Evolutionary conservation across 2,888 invertebrate genomes (phyloP), one percentile per base, ranked within the genome.

Genomic region (Fragum fragum): DNA sequence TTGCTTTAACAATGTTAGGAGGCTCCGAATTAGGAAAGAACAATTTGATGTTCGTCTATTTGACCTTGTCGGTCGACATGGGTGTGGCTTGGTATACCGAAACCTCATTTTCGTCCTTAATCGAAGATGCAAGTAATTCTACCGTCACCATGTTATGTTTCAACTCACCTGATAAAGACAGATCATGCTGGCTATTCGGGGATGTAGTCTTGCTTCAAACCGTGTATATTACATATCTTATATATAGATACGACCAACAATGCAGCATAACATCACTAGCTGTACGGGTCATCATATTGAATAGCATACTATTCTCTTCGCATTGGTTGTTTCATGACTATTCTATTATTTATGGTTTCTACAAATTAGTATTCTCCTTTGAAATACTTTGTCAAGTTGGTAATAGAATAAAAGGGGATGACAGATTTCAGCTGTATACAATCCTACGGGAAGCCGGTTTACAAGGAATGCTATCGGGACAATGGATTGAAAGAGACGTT

Each of bases 11-110:
- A 11, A n/a, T 57, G 26, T 26, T 57, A 18, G 2, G 57, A 7
- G n/a, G 63, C 36, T 36, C 7, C n/a, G 32, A 63, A 28, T 16
- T 63, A 29, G 36, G 63, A 29, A 63, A 36, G 3, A n/a, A 9
- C 3, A 63, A 57, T 23, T 16, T 63, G 63, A 18, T 63, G 18
- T 36, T 18, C 28, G 11, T 21, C 1, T 63, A 63, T n/a, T 9
- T 9, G n/a, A 5, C 63, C 32, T 18, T 63, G 14, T 9, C 36
- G 23, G 1, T 63, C 1, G 63, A 63, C 63, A 63, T 32, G 21
- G 18, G 32, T 63, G 63, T 63, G 16, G 36, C 63, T 5, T 63
- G 63, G 63, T 28, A 63, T 6, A 32, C 28, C 1, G 63, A 63
- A 5, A 32, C n/a, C 9, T 32, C 63, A 18, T 16, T 28, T 32